Evolutionary conservation across 2,113 vertebrate species (phyloP).

Genomic region (Hippolais icterina): DNA sequence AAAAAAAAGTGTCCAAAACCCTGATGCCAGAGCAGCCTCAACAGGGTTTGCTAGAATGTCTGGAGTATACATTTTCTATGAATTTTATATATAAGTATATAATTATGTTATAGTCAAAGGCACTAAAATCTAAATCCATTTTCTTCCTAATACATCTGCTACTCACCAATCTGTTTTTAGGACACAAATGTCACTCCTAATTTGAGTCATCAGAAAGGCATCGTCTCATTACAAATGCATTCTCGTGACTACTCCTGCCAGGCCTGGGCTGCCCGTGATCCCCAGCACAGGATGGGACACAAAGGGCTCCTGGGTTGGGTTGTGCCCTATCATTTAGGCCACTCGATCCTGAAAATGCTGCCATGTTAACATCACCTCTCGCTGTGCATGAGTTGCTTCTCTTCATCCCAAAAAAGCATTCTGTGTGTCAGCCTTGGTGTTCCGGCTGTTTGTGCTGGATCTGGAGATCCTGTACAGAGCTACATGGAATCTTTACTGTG

Average conservation of each 20-base stretch:
- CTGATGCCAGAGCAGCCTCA: neutral
- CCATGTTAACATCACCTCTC: neutral
- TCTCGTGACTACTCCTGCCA: neutral
- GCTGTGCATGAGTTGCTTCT: neutral
- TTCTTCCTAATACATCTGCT: slow-evolving; percentile 61
- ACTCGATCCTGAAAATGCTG: neutral
- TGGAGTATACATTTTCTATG: slow-evolving; percentile 28
- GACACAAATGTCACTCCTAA: slow-evolving; percentile 39
- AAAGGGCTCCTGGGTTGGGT: neutral
- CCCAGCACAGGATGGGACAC: neutral
- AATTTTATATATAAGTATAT: slow-evolving; percentile 52
- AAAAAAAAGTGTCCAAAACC: slow-evolving; percentile 14
- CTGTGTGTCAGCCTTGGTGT: neutral
- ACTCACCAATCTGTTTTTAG: slow-evolving; percentile 30
- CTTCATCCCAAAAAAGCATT: slow-evolving; percentile 35
- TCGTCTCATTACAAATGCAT: neutral
- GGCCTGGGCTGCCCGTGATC: neutral
- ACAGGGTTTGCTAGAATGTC: neutral
- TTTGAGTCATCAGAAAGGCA: slow-evolving; percentile 42
- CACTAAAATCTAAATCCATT: slow-evolving; percentile 73
- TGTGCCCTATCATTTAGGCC: neutral
- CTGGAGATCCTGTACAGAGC: slow-evolving; percentile 18
- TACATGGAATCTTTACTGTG: neutral
- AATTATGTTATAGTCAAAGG: slow-evolving; percentile 71
- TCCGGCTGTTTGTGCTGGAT: neutral